Evolutionary conservation across 2,888 invertebrate genomes (phyloP).

Genomic region (Tenthredo amoena): DNA sequence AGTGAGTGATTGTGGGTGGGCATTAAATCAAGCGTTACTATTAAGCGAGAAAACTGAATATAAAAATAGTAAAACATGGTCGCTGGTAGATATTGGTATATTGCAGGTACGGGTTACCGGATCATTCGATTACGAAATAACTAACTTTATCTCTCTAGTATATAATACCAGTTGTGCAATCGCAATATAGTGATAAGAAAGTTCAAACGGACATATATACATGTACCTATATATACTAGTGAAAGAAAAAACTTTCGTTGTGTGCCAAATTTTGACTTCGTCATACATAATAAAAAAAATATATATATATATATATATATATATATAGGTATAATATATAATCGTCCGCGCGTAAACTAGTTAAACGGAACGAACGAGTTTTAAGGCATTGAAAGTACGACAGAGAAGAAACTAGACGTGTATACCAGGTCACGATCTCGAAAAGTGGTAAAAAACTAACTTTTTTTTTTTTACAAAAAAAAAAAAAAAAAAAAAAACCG

Average conservation of each 20-base stretch:
- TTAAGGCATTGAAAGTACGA: background rate
- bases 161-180: background rate
- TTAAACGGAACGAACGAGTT: background rate
- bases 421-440: conserved; percentile 8
- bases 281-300: no score
- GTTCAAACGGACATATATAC: background rate
- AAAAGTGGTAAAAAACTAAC: background rate
- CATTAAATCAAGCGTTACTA: background rate
- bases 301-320: no score
- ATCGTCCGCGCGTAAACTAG: background rate
- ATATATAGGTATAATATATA: background rate
- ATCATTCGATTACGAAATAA: background rate
- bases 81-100: background rate
- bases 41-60: background rate
- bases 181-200: background rate
- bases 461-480: conserved; percentile 1
- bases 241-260: no score
- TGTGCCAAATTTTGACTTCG: no score
- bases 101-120: background rate
- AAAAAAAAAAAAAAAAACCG: background rate
- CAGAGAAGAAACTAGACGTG: background rate
- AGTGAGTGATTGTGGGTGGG: background rate
- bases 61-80: background rate
- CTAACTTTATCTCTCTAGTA: background rate
- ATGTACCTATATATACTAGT: background rate